Evolutionary conservation across 2,113 vertebrate genomes (phyloP).

Genomic region (zebrafish (Danio rerio)): GRCz12tu NC_133197.1:11747501-11748000

Average conservation of each 20-base stretch:
- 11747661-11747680: constrained; percentile 11
- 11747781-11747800: constrained; percentile 65
- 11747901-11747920: not conserved
- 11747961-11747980: too few relatives aligned
- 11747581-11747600: too few relatives aligned
- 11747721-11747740: not conserved
- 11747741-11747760: constrained; percentile 7
- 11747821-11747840: constrained; percentile 44
- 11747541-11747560: not conserved
- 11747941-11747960: too few relatives aligned
- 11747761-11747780: constrained; percentile 10
- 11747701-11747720: too few relatives aligned
- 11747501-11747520: too few relatives aligned
- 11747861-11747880: not conserved
- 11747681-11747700: not conserved
- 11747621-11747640: not conserved
- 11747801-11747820: constrained; percentile 26
- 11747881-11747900: not conserved
- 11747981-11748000: too few relatives aligned
- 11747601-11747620: constrained; percentile 8
- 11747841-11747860: constrained; percentile 45
- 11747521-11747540: too few relatives aligned
- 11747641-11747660: not conserved
- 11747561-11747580: not conserved
- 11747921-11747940: not conserved